These are phyloP conservation scores for Parapristionchus giblindavisi DNA, from an alignment of 2,888 invertebrate species.

Conservation along the genomic window DNA sequence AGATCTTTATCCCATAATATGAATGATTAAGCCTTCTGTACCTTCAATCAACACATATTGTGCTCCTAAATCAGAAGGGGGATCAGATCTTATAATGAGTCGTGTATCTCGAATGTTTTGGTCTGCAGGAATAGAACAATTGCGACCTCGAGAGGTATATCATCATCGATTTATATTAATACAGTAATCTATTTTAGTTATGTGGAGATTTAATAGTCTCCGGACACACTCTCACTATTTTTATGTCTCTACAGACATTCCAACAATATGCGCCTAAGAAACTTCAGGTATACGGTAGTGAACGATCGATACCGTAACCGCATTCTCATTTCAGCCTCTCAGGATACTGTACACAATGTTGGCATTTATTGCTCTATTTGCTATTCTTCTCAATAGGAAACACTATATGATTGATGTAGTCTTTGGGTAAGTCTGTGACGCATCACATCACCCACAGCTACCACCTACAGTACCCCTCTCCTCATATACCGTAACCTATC, in stretches of 20 bases:
- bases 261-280: constrained; percentile 60
- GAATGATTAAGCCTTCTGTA: constrained; percentile 64
- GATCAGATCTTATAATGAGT: constrained; percentile 39
- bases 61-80: constrained; percentile 58
- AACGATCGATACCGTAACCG: background rate
- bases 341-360: constrained; percentile 57
- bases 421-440: constrained; percentile 50
- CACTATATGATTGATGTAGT: constrained; percentile 67
- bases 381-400: constrained; percentile 64
- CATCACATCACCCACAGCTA: background rate
- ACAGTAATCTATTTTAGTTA: constrained; percentile 51
- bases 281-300: constrained; percentile 46
- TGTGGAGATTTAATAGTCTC: constrained; percentile 69
- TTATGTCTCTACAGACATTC: constrained; percentile 59
- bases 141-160: constrained; percentile 40
- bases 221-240: constrained; percentile 66
- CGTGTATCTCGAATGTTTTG: constrained; percentile 63
- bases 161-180: background rate
- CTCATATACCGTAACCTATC: background rate
- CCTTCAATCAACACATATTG: constrained; percentile 67
- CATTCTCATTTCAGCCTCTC: constrained; percentile 40
- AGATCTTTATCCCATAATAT: too few relatives aligned
- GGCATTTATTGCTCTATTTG: constrained; percentile 56
- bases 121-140: constrained; percentile 65
- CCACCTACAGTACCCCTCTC: background rate